Evolutionary conservation across 2,113 vertebrate genomes (phyloP).

Genomic region (Poecilia latipinna): DNA sequence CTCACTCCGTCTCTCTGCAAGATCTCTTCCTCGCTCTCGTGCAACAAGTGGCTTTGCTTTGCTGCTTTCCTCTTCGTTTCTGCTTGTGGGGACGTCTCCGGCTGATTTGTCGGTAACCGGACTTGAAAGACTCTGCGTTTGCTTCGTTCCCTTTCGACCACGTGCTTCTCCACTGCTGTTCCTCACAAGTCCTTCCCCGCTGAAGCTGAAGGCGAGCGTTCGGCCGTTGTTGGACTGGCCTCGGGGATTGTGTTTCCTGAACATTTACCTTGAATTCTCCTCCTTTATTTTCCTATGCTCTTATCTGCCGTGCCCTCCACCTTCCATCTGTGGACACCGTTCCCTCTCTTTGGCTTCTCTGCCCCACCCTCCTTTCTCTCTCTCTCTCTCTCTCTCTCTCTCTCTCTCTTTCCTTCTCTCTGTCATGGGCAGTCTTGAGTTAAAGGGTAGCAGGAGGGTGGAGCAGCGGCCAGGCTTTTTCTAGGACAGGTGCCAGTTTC

Average conservation of each 20-base stretch:
- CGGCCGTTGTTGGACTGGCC: slow-evolving; percentile 23
- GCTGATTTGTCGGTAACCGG: slow-evolving; percentile 29
- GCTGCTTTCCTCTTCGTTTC: slow-evolving; percentile 33
- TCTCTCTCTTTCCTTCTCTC: slow-evolving; percentile 38
- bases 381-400: slow-evolving; percentile 17
- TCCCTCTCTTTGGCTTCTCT: slow-evolving; percentile 61
- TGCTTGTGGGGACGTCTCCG: slow-evolving; percentile 35
- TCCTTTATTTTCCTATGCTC: slow-evolving; percentile 45
- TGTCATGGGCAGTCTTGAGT: slow-evolving; percentile 73
- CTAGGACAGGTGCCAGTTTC: slow-evolving; percentile 93
- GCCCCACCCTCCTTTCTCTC: slow-evolving; percentile 67
- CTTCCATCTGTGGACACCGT: slow-evolving; percentile 60
- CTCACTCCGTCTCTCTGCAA: slow-evolving; percentile 63
- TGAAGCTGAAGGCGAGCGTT: slow-evolving; percentile 50
- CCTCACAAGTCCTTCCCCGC: slow-evolving; percentile 10
- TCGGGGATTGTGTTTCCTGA: slow-evolving; percentile 11
- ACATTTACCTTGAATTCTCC: slow-evolving; percentile 51
- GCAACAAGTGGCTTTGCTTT: slow-evolving; percentile 75
- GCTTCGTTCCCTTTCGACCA: slow-evolving; percentile 24
- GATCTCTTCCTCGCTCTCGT: slow-evolving; percentile 62
- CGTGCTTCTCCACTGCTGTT: slow-evolving; percentile 35
- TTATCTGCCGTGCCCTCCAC: slow-evolving; percentile 57
- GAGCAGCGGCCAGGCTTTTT: slow-evolving; percentile 83
- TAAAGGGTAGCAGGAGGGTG: slow-evolving; percentile 83
- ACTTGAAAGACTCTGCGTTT: slow-evolving; percentile 18